A percentile compares a stretch with the other conserved stretches of the same genome.
phyloP scores from a whole-genome alignment of 2,888 invertebrate species.

The Gonocerus acuteangulatus region DNA sequence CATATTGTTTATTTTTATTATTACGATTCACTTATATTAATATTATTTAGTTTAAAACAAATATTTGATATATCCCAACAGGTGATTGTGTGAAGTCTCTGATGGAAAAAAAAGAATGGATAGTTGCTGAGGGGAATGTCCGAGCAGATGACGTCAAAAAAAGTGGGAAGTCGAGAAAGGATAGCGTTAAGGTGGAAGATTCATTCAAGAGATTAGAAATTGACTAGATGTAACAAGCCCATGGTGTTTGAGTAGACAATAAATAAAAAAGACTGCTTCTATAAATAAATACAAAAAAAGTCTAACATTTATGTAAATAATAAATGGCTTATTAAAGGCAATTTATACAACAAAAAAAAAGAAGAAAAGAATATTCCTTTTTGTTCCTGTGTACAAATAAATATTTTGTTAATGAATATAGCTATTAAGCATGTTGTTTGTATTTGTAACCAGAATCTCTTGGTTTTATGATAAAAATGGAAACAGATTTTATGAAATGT shows the following conservation, averaged over 20 bases:
- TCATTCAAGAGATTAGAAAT: slow-evolving; percentile 32
- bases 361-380: no score
- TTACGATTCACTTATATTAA: not conserved
- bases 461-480: no score
- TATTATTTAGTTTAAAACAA: not conserved
- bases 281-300: no score
- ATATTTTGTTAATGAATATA: no score
- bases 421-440: no score
- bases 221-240: slow-evolving; percentile 11
- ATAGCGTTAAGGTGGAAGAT: slow-evolving; percentile 23
- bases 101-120: slow-evolving; percentile 7
- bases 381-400: no score
- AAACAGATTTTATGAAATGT: no score
- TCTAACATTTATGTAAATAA: no score
- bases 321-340: no score
- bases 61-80: slow-evolving; percentile 19
- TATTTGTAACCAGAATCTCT: no score
- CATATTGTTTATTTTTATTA: not conserved
- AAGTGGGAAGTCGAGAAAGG: slow-evolving; percentile 29
- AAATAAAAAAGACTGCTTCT: slow-evolving; percentile 11
- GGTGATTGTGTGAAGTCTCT: slow-evolving; percentile 27
- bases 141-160: slow-evolving; percentile 29
- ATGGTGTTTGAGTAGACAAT: slow-evolving; percentile 12
- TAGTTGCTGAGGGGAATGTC: slow-evolving; percentile 32
- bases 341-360: no score